Conservation (phyloP, 2,797 vertebrate species). For the Fundulus diaphanus region DNA sequence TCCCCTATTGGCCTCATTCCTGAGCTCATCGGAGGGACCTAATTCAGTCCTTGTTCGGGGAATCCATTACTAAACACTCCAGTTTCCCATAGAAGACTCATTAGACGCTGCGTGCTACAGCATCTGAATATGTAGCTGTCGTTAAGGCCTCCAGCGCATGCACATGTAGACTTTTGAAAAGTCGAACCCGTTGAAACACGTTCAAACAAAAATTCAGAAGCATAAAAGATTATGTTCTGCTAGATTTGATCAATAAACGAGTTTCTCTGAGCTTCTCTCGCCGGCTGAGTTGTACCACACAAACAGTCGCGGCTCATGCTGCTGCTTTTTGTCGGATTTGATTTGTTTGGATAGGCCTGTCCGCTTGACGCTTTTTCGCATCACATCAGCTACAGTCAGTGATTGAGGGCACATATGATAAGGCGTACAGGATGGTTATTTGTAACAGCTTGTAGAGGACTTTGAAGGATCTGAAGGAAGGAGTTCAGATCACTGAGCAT, state of each 20-base stretch:
- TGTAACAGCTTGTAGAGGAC: not conserved
- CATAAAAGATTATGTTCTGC: too few relatives aligned
- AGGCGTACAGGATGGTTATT: not conserved
- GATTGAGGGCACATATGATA: constrained; percentile 11
- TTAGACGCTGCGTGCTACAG: constrained; percentile 43
- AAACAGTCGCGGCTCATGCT: constrained; percentile 20
- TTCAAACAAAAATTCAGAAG: not conserved
- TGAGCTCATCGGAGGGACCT: constrained; percentile 65
- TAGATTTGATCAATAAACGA: not conserved
- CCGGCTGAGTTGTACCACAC: constrained; percentile 12
- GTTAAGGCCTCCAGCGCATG: constrained; percentile 22
- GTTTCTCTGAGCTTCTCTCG: constrained; percentile 10
- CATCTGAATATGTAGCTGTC: constrained; percentile 8
- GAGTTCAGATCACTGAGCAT: not conserved
- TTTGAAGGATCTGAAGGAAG: not conserved
- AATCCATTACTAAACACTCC: constrained; percentile 56
- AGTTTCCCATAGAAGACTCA: constrained; percentile 52
- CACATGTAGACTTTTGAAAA: not conserved
- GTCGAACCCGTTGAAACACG: not conserved
- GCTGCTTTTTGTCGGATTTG: constrained; percentile 49
- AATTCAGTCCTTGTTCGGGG: constrained; percentile 65
- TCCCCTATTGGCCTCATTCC: constrained; percentile 63
- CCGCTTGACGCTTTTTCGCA: constrained; percentile 36
- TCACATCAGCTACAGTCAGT: constrained; percentile 45
- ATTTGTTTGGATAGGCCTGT: constrained; percentile 38